Evolutionary conservation across 2,113 vertebrate species (phyloP).

Genomic region (Sula dactylatra): DNA sequence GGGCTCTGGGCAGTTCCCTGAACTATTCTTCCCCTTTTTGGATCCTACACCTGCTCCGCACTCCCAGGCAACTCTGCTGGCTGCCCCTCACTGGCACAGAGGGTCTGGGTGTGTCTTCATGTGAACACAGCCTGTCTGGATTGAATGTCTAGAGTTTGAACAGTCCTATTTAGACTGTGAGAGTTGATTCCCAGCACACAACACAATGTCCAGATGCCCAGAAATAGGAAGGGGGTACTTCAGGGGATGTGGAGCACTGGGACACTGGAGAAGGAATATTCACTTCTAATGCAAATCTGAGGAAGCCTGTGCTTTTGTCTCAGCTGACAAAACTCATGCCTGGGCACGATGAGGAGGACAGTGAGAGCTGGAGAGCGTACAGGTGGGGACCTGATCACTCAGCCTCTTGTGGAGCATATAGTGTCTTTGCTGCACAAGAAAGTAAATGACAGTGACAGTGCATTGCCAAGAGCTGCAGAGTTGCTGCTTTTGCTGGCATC

Average conservation of each 20-base stretch:
- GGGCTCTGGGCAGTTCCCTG: background rate
- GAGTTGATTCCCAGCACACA: background rate
- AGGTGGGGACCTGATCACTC: background rate
- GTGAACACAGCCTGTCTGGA: background rate
- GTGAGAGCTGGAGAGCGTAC: background rate
- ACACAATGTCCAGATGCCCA: background rate
- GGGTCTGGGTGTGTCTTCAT: background rate
- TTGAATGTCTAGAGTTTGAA: background rate
- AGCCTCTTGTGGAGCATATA: background rate
- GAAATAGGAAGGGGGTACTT: background rate
- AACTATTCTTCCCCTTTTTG: background rate
- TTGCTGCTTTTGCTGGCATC: background rate
- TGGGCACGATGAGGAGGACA: background rate
- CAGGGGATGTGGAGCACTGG: too few species aligned
- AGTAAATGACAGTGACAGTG: background rate
- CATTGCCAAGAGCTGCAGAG: background rate
- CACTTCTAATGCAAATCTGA: background rate
- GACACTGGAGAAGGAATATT: background rate
- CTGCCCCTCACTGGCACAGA: background rate
- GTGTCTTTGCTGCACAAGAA: background rate
- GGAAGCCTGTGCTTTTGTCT: background rate
- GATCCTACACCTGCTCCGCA: fast-evolving
- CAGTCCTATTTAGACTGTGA: background rate
- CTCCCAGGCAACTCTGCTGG: background rate
- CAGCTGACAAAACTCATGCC: background rate